These are phyloP conservation scores for Leptopilina drosophilae DNA, from an alignment of 2,888 invertebrate species.

Conservation along the genomic window DNA sequence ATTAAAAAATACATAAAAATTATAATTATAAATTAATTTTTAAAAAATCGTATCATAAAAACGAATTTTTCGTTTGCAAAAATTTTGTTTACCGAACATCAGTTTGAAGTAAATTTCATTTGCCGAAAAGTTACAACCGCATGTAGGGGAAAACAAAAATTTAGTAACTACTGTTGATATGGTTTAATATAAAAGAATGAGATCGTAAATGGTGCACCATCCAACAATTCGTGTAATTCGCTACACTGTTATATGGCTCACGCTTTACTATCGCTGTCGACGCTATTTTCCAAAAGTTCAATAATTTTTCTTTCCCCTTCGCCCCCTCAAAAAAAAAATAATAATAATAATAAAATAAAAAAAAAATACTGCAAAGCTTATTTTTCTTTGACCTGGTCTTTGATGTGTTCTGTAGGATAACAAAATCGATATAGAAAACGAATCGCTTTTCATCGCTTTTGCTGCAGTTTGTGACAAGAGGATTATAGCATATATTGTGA, in stretches of 20 bases:
- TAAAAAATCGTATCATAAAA: no score
- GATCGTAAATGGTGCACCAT: neutral
- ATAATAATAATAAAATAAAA: no score
- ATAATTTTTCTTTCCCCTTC: neutral
- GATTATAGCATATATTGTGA: conserved; percentile 18
- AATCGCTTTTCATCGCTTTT: conserved; percentile 29
- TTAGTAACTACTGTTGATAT: neutral
- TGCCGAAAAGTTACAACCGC: neutral
- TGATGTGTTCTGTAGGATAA: neutral
- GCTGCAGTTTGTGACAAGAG: conserved; percentile 21
- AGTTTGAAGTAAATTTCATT: neutral
- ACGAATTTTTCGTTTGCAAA: no score
- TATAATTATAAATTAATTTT: no score
- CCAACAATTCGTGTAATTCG: conserved; percentile 25
- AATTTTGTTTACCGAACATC: no score
- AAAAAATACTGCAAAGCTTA: neutral
- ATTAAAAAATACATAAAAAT: no score
- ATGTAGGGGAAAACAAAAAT: neutral
- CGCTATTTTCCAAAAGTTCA: conserved; percentile 6
- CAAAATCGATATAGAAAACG: conserved; percentile 37
- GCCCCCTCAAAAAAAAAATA: neutral
- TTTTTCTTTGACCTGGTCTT: conserved; percentile 7
- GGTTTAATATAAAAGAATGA: conserved; percentile 18
- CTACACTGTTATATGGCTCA: conserved; percentile 10
- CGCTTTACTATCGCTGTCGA: conserved; percentile 8